Evolutionary conservation across 1,140 invertebrate species (phyloP), one percentile per base, ranked within the genome.

Genomic region (Pinna nobilis): DNA sequence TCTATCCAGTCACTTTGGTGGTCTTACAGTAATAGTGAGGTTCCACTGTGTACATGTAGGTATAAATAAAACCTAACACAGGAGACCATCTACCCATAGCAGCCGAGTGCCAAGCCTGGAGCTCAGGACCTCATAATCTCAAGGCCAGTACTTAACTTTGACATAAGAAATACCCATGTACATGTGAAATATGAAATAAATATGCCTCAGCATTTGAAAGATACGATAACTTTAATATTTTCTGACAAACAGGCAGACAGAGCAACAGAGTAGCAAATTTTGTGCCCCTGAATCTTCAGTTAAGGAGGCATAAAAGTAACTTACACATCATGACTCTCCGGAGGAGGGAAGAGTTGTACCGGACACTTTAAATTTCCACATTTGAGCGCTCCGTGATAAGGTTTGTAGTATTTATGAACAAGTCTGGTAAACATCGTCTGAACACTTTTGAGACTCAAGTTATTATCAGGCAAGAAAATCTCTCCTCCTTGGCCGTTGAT

Each of bases 321-420:
- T 72, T 82, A 87, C 86, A 61, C 79, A 13, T 78, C 50, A 74
- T 80, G 84, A 15, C 80, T 63, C 63, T 86, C 91, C 25, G 95
- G 94, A 5, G 93, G 91, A 37, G 96, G 96, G 79, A 93, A 96
- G 37, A 97, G 85, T 57, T 93, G 89, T 51, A 97, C 91, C 67
- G 91, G 92, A 60, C 93, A 95, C 59, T 91, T 92, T 75, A 95
- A 91, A 89, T 93, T 92, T 0, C 95, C 95, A 90, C 95, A 96
- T 77, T 92, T 92, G 3, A 97, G 86, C 30, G 89, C 91, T 2
- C 94, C 94, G 86, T 93, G 92, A 83, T 94, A 96, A 1, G 94
- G 93, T 20, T 92, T 91, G 85, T 94, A 97, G 89, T 94, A 93
- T n/a, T 91, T 91, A 82, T 96, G 94, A 39, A 93, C 93, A 50